A percentile compares a stretch with the other conserved stretches of the same genome.
Evolutionary conservation across 1,140 invertebrate species (phyloP).

Genomic region (Vanessa atalanta): DNA sequence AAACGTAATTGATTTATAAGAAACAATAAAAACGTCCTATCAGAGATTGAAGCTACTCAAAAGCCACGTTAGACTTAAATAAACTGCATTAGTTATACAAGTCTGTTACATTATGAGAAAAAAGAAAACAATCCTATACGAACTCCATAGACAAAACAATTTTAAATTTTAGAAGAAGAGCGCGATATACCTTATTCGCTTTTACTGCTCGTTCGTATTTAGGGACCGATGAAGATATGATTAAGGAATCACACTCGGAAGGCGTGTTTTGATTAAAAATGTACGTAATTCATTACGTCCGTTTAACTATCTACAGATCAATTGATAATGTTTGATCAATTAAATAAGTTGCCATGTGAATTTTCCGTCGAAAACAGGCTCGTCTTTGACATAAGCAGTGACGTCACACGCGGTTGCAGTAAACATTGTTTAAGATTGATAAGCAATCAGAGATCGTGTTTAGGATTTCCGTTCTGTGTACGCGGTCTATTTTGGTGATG

Average conservation of each 20-base stretch:
- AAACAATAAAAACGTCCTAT: no score
- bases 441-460: constrained; percentile 2
- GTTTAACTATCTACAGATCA: neutral
- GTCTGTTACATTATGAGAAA: no score
- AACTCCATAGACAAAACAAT: no score
- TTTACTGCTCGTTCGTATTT: neutral
- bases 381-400: constrained; percentile 4
- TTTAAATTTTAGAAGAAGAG: no score
- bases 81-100: no score
- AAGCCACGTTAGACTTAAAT: no score
- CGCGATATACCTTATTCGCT: neutral
- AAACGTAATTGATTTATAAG: no score
- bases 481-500: neutral
- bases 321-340: neutral
- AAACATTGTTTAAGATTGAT: neutral
- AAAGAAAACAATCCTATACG: no score
- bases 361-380: constrained; percentile 3
- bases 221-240: neutral
- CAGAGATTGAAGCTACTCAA: no score
- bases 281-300: neutral
- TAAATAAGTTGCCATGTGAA: neutral
- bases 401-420: constrained; percentile 4
- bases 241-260: constrained; percentile 5
- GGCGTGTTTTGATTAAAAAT: constrained; percentile 7
- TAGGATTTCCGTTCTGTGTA: neutral